phyloP scores from a whole-genome alignment of 2,797 vertebrate genomes.

The Poecilia wingei region DNA sequence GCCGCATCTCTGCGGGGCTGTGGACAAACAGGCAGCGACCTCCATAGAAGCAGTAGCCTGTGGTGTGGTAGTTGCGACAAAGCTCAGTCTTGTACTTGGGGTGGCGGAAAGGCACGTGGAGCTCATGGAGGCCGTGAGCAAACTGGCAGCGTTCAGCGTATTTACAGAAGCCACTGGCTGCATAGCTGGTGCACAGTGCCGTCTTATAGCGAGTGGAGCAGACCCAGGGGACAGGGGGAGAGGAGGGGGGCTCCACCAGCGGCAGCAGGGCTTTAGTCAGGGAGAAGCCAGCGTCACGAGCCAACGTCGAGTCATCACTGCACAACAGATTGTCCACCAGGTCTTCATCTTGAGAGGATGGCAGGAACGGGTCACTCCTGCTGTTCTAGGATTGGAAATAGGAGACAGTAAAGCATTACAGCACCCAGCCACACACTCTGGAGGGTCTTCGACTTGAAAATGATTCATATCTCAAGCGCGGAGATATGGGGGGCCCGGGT shows the following conservation, averaged over 20 bases:
- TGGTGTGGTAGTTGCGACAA: conserved; percentile 79
- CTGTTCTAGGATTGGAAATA: conserved; percentile 54
- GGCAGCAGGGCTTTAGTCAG: conserved; percentile 78
- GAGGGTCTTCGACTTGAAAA: background rate
- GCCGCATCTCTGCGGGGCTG: conserved; percentile 75
- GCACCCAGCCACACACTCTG: background rate
- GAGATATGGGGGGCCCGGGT: no score
- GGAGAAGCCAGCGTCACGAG: conserved; percentile 43
- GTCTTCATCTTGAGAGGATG: conserved; percentile 65
- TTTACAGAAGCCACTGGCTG: conserved; percentile 73
- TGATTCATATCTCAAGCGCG: background rate
- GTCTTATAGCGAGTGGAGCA: conserved; percentile 86
- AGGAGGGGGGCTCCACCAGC: conserved; percentile 56
- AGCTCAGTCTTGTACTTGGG: conserved; percentile 86
- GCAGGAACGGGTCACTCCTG: conserved; percentile 71
- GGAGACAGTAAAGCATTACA: background rate
- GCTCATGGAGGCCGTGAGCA: conserved; percentile 83
- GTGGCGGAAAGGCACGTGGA: conserved; percentile 81
- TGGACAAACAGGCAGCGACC: conserved; percentile 84
- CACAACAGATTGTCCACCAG: conserved; percentile 67
- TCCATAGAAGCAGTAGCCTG: conserved; percentile 80
- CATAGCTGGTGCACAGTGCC: conserved; percentile 82
- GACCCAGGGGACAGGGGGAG: conserved; percentile 66
- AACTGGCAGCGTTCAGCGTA: conserved; percentile 84
- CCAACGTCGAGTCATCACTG: conserved; percentile 34